phyloP scores from a whole-genome alignment of 2,113 vertebrate genomes.

The Pachyramphus minor region DNA sequence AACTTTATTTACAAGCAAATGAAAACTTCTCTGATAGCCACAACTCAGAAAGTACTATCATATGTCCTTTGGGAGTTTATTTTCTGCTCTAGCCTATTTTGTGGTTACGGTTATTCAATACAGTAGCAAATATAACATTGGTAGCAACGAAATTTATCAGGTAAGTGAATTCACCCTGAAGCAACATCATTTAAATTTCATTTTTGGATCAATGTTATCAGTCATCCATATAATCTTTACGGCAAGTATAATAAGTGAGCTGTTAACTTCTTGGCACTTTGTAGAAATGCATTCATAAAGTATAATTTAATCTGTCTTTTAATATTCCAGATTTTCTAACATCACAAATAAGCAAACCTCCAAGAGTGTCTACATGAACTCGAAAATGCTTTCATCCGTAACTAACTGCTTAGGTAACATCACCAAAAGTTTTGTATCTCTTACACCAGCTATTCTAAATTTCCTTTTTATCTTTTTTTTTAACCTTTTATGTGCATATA shows the following conservation, averaged over 20 bases:
- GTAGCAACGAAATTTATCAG: background rate
- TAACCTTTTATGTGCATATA: background rate
- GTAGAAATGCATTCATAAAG: background rate
- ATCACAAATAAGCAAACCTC: background rate
- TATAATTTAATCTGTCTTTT: background rate
- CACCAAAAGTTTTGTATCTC: background rate
- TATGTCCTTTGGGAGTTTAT: background rate
- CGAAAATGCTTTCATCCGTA: background rate
- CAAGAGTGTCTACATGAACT: background rate
- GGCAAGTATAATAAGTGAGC: background rate
- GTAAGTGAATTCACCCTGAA: background rate
- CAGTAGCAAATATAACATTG: background rate
- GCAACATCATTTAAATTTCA: background rate
- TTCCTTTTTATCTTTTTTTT: background rate
- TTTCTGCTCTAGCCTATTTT: background rate
- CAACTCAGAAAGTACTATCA: background rate
- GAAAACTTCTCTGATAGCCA: background rate
- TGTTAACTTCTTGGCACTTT: background rate
- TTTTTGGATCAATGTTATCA: background rate
- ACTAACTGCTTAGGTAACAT: background rate
- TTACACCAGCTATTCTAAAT: background rate
- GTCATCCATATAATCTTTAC: background rate
- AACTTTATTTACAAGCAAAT: background rate
- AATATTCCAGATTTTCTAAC: background rate
- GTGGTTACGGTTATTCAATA: background rate